Evolutionary conservation across 2,797 vertebrate species (phyloP), one percentile per base, ranked within the genome.

Genomic region (Otolemur crassicaudatus): DNA sequence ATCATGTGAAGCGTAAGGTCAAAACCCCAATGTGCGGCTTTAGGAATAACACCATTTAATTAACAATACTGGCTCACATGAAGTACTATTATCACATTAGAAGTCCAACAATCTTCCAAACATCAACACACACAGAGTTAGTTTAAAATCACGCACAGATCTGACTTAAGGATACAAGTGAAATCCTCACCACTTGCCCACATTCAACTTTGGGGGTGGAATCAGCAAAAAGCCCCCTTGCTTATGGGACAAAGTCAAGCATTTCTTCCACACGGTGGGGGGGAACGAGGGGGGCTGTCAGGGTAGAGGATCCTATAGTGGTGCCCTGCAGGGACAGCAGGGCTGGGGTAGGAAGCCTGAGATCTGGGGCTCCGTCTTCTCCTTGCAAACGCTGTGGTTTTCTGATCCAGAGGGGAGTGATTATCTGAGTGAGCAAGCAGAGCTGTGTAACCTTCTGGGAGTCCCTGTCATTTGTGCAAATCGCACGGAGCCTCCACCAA

Each of bases 261-360:
- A 16, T 23, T 70, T 40, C 73, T 53, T 12, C 19, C 17, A 65
- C 5, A 25, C 25, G 8, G 29, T 19, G 43, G 8, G 7, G 34
- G 6, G 7, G 34, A 37, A 37, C 34, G 34, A 40, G 12, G 29
- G 23, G 34, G 8, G 7, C 20, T 20, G 37, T 25, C 34, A 19
- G 7, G 73, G 14, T 0, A 34, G 65, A 16, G 7, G 76, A 69
- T 37, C 17, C 81, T 10, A 0, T 3, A 9, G 49, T 3, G 37
- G 31, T 72, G 2, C 31, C 7, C 34, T 0, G 8, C 23, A 58
- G 23, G 40, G 53, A 1, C n/a, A 5, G 3, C 2, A 4, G 0
- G 1, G 23, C 0, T 8, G 34, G 7, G 4, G 31, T 5, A 2
- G 31, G 82, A 58, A 79, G 73, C 56, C 75, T 46, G 73, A n/a